Evolutionary conservation across 2,797 vertebrate genomes (phyloP), one percentile per base, ranked within the genome.

Genomic region (Trematomus bernacchii): DNA sequence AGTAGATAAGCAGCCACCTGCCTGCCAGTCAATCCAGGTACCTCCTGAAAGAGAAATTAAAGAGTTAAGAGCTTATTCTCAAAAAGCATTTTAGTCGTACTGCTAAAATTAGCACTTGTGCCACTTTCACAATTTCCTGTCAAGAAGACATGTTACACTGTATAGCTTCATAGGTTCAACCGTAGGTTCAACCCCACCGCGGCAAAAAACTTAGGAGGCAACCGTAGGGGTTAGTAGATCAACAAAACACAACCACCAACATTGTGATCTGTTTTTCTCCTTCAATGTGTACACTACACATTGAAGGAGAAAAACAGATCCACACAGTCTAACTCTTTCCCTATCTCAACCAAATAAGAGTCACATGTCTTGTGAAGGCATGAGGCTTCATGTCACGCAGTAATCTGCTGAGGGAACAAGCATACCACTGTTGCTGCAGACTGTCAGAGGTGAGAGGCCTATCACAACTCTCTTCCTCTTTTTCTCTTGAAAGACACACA

Each of bases 281-380:
- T 27, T 27, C 27, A 27, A 27, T 27, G 27, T 27, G 27, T 27
- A 27, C 4, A 27, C 27, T 1, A 52, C 47, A 78, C 50, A 79
- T 21, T 10, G 68, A 71, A 65, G 43, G 42, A 42, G 10, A 19
- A 19, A 61, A 23, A 54, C 44, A 76, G 55, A 83, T 9, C 73
- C 21, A 71, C 57, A 77, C 73, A 80, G 73, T 62, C 40, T 42
- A 76, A 80, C 52, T 69, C 57, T 46, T 73, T 52, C 81, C 72
- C 54, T 71, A 62, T 79, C 73, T 73, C 60, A 57, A 75, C 79
- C 71, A 79, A 84, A 91, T 77, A 80, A 76, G 75, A 79, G 85
- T 93, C 93, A 92, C 91, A 91, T 93, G 93, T 87, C 55, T 48
- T 69, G 48, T 80, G 71, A 73, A 76, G 67, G 74, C 91, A 88